A percentile compares a stretch with the other conserved stretches of the same genome.
These are phyloP conservation scores for Chitala chitala DNA, from an alignment of 2,113 vertebrate genomes.

Conservation along the genomic window DNA sequence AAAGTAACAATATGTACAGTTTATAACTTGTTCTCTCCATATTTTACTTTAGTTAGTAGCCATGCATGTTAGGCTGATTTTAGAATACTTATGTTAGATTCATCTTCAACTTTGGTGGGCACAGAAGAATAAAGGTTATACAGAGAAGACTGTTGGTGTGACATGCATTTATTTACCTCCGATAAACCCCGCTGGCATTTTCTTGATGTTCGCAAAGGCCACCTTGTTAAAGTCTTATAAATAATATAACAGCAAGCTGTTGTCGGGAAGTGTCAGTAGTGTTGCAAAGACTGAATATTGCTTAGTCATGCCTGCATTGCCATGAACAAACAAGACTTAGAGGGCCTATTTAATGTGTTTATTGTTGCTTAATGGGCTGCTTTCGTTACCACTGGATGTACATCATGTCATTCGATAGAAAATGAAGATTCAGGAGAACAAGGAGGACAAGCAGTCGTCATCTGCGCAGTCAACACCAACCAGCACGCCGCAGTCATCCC, in stretches of 20 bases:
- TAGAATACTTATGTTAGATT: too few species aligned
- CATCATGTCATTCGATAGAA: conserved; percentile 61
- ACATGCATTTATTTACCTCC: neutral
- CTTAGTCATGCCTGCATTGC: neutral
- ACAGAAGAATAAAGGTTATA: too few species aligned
- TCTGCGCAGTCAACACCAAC: conserved; percentile 83
- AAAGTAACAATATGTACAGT: neutral
- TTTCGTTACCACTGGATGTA: neutral
- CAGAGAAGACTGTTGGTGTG: too few species aligned
- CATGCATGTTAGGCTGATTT: too few species aligned
- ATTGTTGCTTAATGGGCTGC: neutral
- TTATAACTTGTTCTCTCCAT: neutral
- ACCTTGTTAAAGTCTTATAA: neutral
- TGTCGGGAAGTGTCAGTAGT: neutral
- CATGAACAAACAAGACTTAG: too few species aligned
- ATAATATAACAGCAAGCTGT: neutral
- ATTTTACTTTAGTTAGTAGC: too few species aligned
- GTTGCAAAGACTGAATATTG: neutral
- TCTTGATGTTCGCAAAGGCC: neutral
- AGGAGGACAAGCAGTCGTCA: conserved; percentile 77
- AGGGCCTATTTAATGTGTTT: too few species aligned
- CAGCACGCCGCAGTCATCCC: conserved; percentile 77
- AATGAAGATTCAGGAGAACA: conserved; percentile 81
- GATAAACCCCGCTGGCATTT: neutral
- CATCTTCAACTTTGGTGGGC: too few species aligned